Evolutionary conservation across 2,888 invertebrate genomes (phyloP).

Genomic region (Dermolepida albohirtum): DNA sequence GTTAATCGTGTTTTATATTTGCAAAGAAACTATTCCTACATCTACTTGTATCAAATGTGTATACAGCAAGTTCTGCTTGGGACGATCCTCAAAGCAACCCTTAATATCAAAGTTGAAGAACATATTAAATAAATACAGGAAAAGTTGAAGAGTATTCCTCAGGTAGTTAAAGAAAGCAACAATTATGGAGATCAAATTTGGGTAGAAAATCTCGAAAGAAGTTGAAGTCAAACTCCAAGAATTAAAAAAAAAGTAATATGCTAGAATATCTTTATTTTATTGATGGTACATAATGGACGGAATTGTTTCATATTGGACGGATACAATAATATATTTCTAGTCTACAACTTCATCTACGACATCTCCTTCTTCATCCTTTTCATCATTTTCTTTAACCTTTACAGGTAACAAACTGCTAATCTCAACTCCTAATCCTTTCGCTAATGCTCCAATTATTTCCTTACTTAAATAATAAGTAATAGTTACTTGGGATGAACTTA

Average conservation of each 20-base stretch:
- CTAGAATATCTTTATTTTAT: neutral
- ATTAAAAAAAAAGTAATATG: neutral
- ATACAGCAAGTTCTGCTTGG: too few relatives aligned
- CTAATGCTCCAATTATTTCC: conserved; percentile 61
- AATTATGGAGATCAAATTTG: neutral
- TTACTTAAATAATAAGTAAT: conserved; percentile 64
- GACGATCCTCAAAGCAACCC: too few relatives aligned
- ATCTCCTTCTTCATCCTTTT: conserved; percentile 53
- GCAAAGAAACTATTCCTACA: too few relatives aligned
- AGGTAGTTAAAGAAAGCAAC: too few relatives aligned
- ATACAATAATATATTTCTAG: conserved; percentile 42
- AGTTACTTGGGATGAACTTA: conserved; percentile 56
- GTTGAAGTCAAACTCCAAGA: neutral
- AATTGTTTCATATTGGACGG: conserved; percentile 6
- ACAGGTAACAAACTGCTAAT: conserved; percentile 56
- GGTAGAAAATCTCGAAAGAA: neutral
- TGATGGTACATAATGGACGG: conserved; percentile 25
- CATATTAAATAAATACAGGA: too few relatives aligned
- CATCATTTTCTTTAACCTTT: conserved; percentile 38
- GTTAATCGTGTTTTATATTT: too few relatives aligned
- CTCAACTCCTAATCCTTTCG: conserved; percentile 61
- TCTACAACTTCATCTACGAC: conserved; percentile 57
- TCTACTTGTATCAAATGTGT: too few relatives aligned
- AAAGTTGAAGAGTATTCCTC: too few relatives aligned
- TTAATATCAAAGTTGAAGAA: too few relatives aligned